Base-by-base conservation (phyloP, 2,113 vertebrate species). In the Phrynosoma blainvillii region DNA sequence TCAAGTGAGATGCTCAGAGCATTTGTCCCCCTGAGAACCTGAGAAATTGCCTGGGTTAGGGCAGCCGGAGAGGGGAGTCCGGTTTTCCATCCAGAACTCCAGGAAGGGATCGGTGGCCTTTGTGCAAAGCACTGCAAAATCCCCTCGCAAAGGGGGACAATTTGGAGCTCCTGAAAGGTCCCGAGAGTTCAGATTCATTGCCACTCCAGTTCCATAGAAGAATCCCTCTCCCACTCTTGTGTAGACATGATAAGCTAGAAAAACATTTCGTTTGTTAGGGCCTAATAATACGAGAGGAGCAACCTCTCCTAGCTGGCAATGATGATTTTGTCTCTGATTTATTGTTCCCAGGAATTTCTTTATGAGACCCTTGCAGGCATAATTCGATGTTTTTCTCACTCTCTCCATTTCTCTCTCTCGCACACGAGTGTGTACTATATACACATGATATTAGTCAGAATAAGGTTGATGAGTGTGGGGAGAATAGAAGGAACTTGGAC, bases 281-380 rank as follows among this genome's bases (percentile, higher is more conserved):
- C 18, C 78, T 81, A 95, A 95, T 96, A 95, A 95, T 95, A 96
- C 94, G 93, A 94, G 92, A 90, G 90, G 91, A 87, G 90, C 71
- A 88, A 87, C 89, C 89, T 89, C 47, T 91, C 59, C 89, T 95
- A 90, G 91, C 89, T 94, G 93, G 96, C 97, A 97, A 97, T 97
- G 96, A 96, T 96, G 97, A 96, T 97, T 97, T 97, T 97, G 96
- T 96, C n/a, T 95, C 93, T 95, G 94, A 95, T 95, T 95, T 96
- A 96, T 95, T 68, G 78, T 91, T 94, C 92, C 74, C 88, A 96
- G 94, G 94, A 96, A 96, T 95, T 95, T 95, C 94, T 95, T 96
- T 94, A 95, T 94, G 93, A 93, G 95, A 90, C 88, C 92, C 95
- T 95, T 88, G 92, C 80, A 95, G 95, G 93, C 95, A 96, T 95